A percentile compares a stretch with the other conserved stretches of the same genome.
These are phyloP conservation scores for Dicentrarchus labrax DNA, from an alignment of 2,113 vertebrate genomes.

Conservation along the genomic window DNA sequence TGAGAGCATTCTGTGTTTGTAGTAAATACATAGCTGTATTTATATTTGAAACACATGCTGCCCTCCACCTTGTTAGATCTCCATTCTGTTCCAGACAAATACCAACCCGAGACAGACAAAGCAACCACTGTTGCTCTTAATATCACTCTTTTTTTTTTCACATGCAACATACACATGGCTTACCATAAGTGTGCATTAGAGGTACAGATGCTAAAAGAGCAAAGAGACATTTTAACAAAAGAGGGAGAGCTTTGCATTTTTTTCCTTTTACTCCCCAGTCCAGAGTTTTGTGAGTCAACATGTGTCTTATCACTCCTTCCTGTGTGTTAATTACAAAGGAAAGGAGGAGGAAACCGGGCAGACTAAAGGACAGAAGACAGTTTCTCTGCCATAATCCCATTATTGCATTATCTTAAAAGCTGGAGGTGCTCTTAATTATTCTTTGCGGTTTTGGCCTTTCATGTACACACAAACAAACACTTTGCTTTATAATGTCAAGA, in stretches of 20 bases:
- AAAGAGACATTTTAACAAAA: conserved; percentile 9
- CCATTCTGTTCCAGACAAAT: conserved; percentile 45
- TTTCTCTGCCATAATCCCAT: neutral
- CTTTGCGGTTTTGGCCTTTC: conserved; percentile 24
- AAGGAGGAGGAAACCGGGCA: conserved; percentile 42
- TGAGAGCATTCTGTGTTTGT: conserved; percentile 65
- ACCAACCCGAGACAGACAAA: conserved; percentile 30
- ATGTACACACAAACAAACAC: conserved; percentile 33
- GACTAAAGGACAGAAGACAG: neutral
- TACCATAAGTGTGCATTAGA: neutral
- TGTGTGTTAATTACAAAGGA: conserved; percentile 72
- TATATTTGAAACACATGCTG: conserved; percentile 69
- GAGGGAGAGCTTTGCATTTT: neutral
- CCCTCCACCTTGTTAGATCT: conserved; percentile 52
- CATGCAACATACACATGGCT: conserved; percentile 5
- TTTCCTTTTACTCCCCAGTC: conserved; percentile 68
- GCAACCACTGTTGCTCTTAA: conserved; percentile 37
- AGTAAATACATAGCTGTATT: conserved; percentile 77
- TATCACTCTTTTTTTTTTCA: conserved; percentile 10
- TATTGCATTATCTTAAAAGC: conserved; percentile 30
- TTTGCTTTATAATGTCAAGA: conserved; percentile 7
- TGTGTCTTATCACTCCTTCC: conserved; percentile 77
- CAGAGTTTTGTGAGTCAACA: conserved; percentile 72
- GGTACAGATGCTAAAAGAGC: neutral
- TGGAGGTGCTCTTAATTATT: conserved; percentile 27